Evolutionary conservation across 30 jellyfish, hydroid and myxozoan species (phyloP).

Genomic region (Pelagia noctiluca): DNA sequence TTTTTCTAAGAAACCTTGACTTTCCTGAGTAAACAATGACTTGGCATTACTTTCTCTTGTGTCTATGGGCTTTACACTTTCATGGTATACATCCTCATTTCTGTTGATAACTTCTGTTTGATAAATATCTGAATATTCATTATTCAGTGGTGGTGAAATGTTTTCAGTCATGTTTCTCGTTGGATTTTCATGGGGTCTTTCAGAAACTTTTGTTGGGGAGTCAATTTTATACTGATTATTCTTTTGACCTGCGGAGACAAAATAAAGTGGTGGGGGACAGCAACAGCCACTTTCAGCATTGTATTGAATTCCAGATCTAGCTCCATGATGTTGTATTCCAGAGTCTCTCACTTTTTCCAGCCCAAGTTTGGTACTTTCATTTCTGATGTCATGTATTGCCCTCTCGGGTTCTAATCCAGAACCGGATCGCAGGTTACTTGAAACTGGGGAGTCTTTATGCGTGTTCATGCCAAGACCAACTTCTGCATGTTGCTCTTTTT

Average conservation of each 20-base stretch:
- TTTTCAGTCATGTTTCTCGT: background rate
- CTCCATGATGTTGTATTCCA: background rate
- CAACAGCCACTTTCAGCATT: slow-evolving; percentile 9
- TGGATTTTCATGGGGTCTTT: background rate
- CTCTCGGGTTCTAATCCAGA: too few species aligned
- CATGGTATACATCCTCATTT: slow-evolving; percentile 6
- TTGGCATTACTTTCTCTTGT: too few species aligned
- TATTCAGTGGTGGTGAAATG: background rate
- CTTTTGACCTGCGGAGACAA: too few species aligned
- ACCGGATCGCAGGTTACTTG: too few species aligned
- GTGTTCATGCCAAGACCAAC: too few species aligned
- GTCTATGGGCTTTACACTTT: background rate
- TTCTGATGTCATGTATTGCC: too few species aligned
- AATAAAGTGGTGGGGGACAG: slow-evolving; percentile 77
- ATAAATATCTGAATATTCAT: background rate
- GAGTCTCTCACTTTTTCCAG: background rate
- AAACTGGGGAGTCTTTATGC: too few species aligned
- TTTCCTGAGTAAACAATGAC: too few species aligned
- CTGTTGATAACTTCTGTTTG: background rate
- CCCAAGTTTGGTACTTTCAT: background rate
- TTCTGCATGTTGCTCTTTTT: too few species aligned
- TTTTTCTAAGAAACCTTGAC: too few species aligned
- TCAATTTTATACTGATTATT: too few species aligned
- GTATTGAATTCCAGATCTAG: background rate
- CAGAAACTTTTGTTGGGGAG: background rate